A percentile compares a stretch with the other conserved stretches of the same genome.
Conservation (phyloP, 2,888 invertebrate genomes). For the Tenthredo notha region DNA sequence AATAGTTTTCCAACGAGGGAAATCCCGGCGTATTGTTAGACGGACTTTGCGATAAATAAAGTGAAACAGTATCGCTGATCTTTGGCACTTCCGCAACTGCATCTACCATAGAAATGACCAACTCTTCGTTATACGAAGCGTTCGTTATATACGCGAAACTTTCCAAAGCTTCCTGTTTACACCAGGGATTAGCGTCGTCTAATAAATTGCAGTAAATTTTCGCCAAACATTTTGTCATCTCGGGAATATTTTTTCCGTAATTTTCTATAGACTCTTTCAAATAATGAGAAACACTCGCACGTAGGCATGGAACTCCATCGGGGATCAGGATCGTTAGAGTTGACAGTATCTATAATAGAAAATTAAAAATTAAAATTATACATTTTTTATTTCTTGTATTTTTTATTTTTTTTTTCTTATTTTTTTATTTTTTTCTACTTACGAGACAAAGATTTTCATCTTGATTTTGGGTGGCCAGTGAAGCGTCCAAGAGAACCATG, state of each 20-base stretch:
- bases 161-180: conserved; percentile 72
- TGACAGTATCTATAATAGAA: conserved; percentile 64
- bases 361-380: conserved; percentile 29
- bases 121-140: conserved; percentile 64
- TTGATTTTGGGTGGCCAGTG: conserved; percentile 57
- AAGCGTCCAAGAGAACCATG: conserved; percentile 61
- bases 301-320: conserved; percentile 59
- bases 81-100: conserved; percentile 62
- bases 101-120: conserved; percentile 66
- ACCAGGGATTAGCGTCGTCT: conserved; percentile 66
- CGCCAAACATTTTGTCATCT: conserved; percentile 58
- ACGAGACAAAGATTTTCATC: conserved; percentile 61
- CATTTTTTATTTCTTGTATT: conserved; percentile 33
- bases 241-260: conserved; percentile 54
- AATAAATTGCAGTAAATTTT: conserved; percentile 67
- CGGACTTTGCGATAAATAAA: conserved; percentile 64
- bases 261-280: conserved; percentile 60
- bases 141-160: conserved; percentile 69
- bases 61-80: conserved; percentile 65
- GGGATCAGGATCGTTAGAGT: conserved; percentile 58
- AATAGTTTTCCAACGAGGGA: conserved; percentile 59
- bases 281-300: conserved; percentile 64
- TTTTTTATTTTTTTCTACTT: not conserved
- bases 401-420: too few species aligned
- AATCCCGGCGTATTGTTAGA: conserved; percentile 61